phyloP scores from a whole-genome alignment of 1,140 invertebrate species.

The Potamilus streckersoni region DNA sequence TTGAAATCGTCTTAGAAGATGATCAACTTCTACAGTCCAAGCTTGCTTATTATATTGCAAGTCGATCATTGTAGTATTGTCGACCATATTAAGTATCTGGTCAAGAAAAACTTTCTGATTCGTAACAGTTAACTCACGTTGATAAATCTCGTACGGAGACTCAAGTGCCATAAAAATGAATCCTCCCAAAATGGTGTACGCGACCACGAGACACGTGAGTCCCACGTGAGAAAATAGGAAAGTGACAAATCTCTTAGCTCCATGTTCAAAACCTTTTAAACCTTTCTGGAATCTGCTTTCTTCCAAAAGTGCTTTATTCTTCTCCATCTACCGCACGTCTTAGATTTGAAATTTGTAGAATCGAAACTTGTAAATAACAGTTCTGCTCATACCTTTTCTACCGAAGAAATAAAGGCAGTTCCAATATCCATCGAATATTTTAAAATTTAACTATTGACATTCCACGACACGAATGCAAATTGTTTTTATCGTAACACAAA shows the following conservation, averaged over 20 bases:
- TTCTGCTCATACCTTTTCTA: too few relatives aligned
- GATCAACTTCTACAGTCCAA: constrained; percentile 12
- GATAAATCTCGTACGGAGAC: constrained; percentile 20
- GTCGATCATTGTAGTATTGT: not conserved
- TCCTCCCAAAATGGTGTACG: constrained; percentile 33
- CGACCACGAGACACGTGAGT: constrained; percentile 33
- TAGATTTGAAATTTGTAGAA: too few relatives aligned
- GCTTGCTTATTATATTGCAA: not conserved
- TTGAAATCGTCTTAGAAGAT: constrained; percentile 68
- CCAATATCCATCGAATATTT: too few relatives aligned
- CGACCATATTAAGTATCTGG: constrained; percentile 3
- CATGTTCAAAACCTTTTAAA: too few relatives aligned
- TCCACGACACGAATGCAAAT: too few relatives aligned
- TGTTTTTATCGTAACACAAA: too few relatives aligned
- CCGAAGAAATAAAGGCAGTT: too few relatives aligned
- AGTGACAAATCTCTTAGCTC: constrained; percentile 25
- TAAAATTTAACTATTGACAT: too few relatives aligned
- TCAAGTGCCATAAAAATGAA: constrained; percentile 27
- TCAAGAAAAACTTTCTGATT: constrained; percentile 3
- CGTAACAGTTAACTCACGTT: constrained; percentile 1
- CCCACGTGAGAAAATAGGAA: constrained; percentile 44
- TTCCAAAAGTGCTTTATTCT: too few relatives aligned
- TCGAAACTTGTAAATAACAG: too few relatives aligned
- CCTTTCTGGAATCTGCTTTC: too few relatives aligned
- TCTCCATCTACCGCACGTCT: too few relatives aligned